A percentile compares a stretch with the other conserved stretches of the same genome.
These are phyloP conservation scores for Martes martes DNA, from an alignment of 2,113 vertebrate genomes.

Conservation along the genomic window DNA sequence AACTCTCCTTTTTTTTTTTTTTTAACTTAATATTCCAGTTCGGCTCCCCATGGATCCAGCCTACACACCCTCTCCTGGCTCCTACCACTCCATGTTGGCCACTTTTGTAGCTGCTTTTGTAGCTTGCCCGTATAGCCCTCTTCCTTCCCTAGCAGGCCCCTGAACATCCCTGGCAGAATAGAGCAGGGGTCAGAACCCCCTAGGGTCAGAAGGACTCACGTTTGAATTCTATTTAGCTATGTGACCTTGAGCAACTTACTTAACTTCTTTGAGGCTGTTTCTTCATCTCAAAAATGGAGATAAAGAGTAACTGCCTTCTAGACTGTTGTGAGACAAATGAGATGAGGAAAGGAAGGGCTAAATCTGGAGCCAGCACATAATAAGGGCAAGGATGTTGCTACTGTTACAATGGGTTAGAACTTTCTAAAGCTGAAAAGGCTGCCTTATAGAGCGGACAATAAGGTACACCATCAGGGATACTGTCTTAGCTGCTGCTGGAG, in stretches of 20 bases:
- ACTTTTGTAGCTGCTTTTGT: background rate
- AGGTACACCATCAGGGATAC: background rate
- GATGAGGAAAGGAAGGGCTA: background rate
- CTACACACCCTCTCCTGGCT: background rate
- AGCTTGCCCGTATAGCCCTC: background rate
- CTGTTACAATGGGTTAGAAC: slow-evolving; percentile 2
- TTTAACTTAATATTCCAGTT: background rate
- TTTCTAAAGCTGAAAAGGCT: background rate
- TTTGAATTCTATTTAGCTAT: background rate
- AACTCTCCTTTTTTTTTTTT: background rate
- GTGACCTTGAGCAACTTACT: background rate
- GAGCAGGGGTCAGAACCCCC: background rate
- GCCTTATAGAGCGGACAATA: background rate
- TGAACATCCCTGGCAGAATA: background rate
- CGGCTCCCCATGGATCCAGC: background rate
- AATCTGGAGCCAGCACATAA: background rate
- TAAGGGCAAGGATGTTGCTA: background rate
- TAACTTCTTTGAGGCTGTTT: background rate
- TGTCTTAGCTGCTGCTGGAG: background rate
- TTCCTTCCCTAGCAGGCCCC: background rate
- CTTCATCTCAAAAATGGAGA: background rate
- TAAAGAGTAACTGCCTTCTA: background rate
- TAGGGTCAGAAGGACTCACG: background rate
- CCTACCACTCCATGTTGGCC: background rate
- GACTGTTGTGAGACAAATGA: background rate